Conservation (phyloP, 2,113 vertebrate genomes). For the Phasianus colchicus region DNA sequence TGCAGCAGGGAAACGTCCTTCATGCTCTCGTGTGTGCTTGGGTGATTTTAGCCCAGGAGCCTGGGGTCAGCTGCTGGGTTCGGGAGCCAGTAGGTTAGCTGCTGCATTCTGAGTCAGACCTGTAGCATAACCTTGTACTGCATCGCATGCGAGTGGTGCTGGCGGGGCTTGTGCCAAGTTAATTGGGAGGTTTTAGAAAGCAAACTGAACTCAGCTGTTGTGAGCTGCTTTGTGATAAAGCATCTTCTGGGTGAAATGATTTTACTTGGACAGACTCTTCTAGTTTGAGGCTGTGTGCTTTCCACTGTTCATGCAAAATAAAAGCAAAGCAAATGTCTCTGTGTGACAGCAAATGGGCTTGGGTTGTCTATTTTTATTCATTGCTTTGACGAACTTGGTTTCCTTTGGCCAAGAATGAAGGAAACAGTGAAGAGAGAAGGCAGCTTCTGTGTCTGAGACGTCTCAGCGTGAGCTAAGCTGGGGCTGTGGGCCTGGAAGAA, state of each 20-base stretch:
- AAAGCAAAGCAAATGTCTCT: not conserved
- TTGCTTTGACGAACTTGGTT: not conserved
- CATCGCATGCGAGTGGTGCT: not conserved
- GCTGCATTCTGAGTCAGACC: not conserved
- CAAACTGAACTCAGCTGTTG: conserved; percentile 13
- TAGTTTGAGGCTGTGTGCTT: not conserved
- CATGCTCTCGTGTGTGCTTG: not conserved
- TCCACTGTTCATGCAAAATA: not conserved
- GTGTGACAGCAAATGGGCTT: not conserved
- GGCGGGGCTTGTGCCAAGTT: not conserved
- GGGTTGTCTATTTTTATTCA: not conserved
- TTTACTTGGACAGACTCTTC: conserved; percentile 23
- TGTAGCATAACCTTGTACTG: not conserved
- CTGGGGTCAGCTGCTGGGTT: not conserved
- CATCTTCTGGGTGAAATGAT: not conserved
- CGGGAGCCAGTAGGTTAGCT: not conserved
- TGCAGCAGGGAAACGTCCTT: not conserved
- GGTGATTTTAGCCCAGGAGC: fast-evolving
- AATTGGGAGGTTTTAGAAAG: conserved; percentile 18
- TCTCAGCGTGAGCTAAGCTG: not conserved
- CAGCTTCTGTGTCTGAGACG: not conserved
- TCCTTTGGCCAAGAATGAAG: not conserved
- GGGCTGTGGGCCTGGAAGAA: not conserved
- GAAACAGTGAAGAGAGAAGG: not conserved
- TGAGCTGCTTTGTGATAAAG: not conserved